phyloP scores from a whole-genome alignment of 2,113 vertebrate species.

The Microtus pennsylvanicus region DNA sequence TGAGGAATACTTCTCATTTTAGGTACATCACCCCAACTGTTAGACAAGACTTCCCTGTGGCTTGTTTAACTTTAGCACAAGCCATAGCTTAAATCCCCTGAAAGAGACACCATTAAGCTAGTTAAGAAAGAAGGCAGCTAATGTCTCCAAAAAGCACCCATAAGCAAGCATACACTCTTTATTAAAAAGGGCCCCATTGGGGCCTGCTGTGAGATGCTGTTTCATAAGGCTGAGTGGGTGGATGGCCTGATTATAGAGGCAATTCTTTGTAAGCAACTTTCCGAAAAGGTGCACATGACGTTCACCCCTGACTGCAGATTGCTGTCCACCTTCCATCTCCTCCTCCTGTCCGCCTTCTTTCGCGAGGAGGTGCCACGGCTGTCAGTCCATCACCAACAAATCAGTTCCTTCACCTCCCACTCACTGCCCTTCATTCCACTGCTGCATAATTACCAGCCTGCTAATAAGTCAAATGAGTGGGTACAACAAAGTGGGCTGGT shows the following conservation, averaged over 20 bases:
- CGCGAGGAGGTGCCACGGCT: neutral
- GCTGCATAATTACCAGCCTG: conserved; percentile 32
- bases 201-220: neutral
- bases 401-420: conserved; percentile 3
- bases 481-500: neutral
- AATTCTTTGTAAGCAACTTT: conserved; percentile 48
- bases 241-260: neutral
- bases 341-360: conserved; percentile 22
- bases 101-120: neutral
- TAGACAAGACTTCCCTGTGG: neutral
- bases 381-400: neutral
- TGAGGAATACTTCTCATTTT: neutral
- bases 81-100: neutral
- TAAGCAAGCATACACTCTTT: neutral
- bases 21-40: neutral
- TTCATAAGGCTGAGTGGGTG: conserved; percentile 1
- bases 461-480: conserved; percentile 60
- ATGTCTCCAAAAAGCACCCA: neutral
- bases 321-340: neutral
- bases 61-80: neutral
- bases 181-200: conserved; percentile 7
- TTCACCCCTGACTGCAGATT: neutral
- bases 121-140: neutral
- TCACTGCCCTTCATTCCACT: conserved; percentile 42
- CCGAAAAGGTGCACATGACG: neutral